phyloP scores from a whole-genome alignment of 2,888 invertebrate species.

The Thumatha senex region DNA sequence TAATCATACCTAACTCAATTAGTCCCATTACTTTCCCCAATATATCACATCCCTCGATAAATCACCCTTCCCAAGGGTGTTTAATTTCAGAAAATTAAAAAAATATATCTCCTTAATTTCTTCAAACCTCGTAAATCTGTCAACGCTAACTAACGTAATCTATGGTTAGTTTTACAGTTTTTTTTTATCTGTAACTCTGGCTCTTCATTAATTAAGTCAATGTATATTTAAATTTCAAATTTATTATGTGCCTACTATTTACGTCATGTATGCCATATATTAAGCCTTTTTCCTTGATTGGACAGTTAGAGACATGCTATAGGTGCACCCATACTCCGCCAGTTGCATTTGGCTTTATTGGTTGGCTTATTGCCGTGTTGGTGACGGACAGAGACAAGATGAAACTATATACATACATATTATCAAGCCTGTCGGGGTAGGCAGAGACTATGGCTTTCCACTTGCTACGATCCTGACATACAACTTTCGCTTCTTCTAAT shows the following conservation, averaged over 20 bases:
- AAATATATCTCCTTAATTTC: constrained; percentile 33
- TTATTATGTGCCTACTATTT: neutral
- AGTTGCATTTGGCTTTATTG: too few species aligned
- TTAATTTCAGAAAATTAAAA: constrained; percentile 36
- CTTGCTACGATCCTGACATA: too few species aligned
- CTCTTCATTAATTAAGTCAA: neutral
- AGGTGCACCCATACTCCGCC: too few species aligned
- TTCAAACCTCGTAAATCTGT: constrained; percentile 34
- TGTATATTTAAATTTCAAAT: constrained; percentile 3
- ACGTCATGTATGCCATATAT: neutral
- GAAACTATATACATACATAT: too few species aligned
- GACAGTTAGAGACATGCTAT: too few species aligned
- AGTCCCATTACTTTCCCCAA: constrained; percentile 16
- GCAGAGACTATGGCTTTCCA: too few species aligned
- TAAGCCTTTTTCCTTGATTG: neutral
- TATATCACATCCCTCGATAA: constrained; percentile 32
- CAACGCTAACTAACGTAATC: constrained; percentile 29
- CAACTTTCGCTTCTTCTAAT: too few species aligned
- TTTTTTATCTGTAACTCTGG: constrained; percentile 5
- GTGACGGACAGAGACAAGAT: too few species aligned
- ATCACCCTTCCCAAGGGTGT: constrained; percentile 18
- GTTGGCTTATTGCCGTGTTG: too few species aligned
- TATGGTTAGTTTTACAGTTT: constrained; percentile 4
- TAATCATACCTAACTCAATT: constrained; percentile 13
- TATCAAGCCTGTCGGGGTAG: too few species aligned